Evolutionary conservation across 2,797 vertebrate species (phyloP), one percentile per base, ranked within the genome.

Genomic region (Danio jaintianensis): DNA sequence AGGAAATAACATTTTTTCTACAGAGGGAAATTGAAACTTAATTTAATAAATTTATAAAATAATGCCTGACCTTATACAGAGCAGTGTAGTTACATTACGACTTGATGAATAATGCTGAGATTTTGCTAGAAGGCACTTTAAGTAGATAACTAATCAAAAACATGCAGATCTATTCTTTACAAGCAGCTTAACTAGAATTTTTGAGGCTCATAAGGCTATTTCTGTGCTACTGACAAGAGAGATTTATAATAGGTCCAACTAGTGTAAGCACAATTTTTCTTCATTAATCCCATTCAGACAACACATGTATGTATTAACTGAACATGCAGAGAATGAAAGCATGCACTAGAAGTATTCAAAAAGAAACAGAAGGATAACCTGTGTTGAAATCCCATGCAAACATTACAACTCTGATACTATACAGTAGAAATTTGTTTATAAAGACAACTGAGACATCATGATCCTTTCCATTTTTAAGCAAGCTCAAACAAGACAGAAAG

Each of bases 341-440:
- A 64, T 82, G 45, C 18, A 85, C 81, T 73, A 48, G 38, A 83
- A 22, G 81, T 43, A 76, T 69, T 85, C 80, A 85, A 50, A 86
- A 6, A 81, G 15, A 64, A 78, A 80, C 88, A 64, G 42, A 79
- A 82, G 80, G 80, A 89, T 69, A 92, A 78, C 82, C 47, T 85
- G 78, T 79, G 91, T 84, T 86, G 89, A 82, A 64, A 79, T 87
- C 83, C 80, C 86, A 80, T 29, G 38, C 63, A 79, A 82, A 80
- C 8, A 55, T 43, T 47, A 20, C 50, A 22, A 75, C 16, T 16
- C 42, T n/a, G 69, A 55, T 38, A 53, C 48, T 53, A 13, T 13
- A 6, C 50, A 13, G 18, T 56, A 73, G 7, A 73, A 48, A 59
- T 59, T 0, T 68, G n/a, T 20, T 1, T 61, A 58, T 6, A 36